A percentile compares a stretch with the other conserved stretches of the same genome.
Conservation (phyloP, 64 coral and sea anemone species). For the Hydrozoanthus tunicans region DNA sequence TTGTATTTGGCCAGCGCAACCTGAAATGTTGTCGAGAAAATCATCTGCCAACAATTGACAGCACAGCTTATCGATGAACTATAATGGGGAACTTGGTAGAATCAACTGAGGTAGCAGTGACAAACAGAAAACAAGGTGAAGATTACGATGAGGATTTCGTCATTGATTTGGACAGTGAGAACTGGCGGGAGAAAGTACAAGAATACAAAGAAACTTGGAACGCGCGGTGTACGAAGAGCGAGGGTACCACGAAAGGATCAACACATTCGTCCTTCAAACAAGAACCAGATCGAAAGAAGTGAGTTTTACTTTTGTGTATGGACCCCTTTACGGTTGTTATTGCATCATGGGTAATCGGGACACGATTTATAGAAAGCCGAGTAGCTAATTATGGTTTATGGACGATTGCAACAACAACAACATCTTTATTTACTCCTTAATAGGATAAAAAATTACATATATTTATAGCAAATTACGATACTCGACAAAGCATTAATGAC, state of each 20-base stretch:
- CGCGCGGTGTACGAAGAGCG: neutral
- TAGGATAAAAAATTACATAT: too few relatives aligned
- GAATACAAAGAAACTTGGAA: conserved; percentile 6
- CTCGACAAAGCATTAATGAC: too few relatives aligned
- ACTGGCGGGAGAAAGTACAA: conserved; percentile 28
- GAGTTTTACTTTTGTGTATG: neutral
- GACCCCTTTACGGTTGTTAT: too few relatives aligned
- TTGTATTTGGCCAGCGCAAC: too few relatives aligned
- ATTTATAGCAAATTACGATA: too few relatives aligned
- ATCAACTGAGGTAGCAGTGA: neutral
- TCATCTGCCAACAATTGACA: neutral
- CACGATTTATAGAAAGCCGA: too few relatives aligned
- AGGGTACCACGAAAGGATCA: neutral
- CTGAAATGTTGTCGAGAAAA: too few relatives aligned
- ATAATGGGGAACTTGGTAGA: conserved; percentile 20
- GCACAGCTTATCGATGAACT: neutral
- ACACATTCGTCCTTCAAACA: neutral
- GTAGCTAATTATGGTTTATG: too few relatives aligned
- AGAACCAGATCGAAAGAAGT: conserved; percentile 19
- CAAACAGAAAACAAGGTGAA: neutral
- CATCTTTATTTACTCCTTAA: too few relatives aligned
- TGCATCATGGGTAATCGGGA: too few relatives aligned
- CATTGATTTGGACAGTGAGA: conserved; percentile 26
- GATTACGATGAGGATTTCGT: neutral
- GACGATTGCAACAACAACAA: too few relatives aligned